These are phyloP conservation scores for Riparia riparia DNA, from an alignment of 2,113 vertebrate genomes.

Conservation along the genomic window DNA sequence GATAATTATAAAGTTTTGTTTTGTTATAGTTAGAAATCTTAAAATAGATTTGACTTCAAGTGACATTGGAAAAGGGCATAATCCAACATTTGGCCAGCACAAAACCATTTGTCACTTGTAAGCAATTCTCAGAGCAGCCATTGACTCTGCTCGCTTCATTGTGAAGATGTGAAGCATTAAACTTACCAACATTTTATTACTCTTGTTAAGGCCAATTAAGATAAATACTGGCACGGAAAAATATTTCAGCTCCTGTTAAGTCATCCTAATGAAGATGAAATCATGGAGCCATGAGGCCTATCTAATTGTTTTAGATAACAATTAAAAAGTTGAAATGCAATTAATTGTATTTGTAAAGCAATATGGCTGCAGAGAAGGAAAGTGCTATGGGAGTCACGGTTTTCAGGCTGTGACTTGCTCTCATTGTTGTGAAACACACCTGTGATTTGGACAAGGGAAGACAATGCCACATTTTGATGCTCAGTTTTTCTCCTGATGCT, in stretches of 20 bases:
- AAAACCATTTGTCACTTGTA: background rate
- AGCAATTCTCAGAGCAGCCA: background rate
- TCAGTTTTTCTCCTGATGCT: background rate
- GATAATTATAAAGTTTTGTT: too few species aligned
- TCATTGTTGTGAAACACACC: background rate
- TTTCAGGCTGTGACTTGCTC: background rate
- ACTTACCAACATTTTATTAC: background rate
- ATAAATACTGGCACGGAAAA: background rate
- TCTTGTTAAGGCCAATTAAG: background rate
- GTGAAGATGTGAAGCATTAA: background rate
- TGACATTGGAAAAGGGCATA: too few species aligned
- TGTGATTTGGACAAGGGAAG: background rate
- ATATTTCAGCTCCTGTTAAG: background rate
- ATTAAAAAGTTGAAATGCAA: background rate
- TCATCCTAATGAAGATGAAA: background rate
- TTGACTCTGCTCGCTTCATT: background rate
- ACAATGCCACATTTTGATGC: background rate
- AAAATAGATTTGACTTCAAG: too few species aligned
- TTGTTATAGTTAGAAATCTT: too few species aligned
- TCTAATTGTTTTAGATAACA: background rate
- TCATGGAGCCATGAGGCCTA: background rate
- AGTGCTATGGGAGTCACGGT: background rate
- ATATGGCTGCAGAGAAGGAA: background rate
- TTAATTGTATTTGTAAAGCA: background rate
- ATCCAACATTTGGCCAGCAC: background rate